Evolutionary conservation across 2,888 invertebrate genomes (phyloP).

Genomic region (Parascotia fuliginaria): DNA sequence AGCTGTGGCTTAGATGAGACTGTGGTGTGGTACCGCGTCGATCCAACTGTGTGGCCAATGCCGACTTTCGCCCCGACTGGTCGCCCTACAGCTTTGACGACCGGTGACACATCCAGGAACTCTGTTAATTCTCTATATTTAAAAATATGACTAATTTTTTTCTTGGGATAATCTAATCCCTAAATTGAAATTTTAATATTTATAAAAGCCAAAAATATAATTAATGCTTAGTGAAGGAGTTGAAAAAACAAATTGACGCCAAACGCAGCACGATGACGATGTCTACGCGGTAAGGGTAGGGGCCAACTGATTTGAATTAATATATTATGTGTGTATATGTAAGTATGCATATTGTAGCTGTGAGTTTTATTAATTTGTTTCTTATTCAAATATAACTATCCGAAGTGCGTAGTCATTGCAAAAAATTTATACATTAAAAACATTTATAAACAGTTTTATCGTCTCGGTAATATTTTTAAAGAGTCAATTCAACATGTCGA

Average conservation of each 20-base stretch:
- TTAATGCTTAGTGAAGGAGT: too few relatives aligned
- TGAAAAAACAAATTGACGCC: not conserved
- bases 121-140: slow-evolving; percentile 69
- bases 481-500: slow-evolving; percentile 25
- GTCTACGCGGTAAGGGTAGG: slow-evolving; percentile 4
- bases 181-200: slow-evolving; percentile 4
- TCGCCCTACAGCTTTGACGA: slow-evolving; percentile 81
- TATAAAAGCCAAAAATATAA: not conserved
- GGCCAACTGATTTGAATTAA: slow-evolving; percentile 17
- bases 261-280: not conserved
- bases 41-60: slow-evolving; percentile 75
- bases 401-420: slow-evolving; percentile 55
- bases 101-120: slow-evolving; percentile 82
- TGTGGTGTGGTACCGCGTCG: slow-evolving; percentile 78
- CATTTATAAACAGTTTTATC: slow-evolving; percentile 32
- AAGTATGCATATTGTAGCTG: slow-evolving; percentile 16
- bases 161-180: slow-evolving; percentile 31
- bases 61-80: slow-evolving; percentile 85
- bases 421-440: slow-evolving; percentile 48
- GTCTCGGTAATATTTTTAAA: slow-evolving; percentile 24
- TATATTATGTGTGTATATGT: slow-evolving; percentile 13
- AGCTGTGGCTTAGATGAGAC: slow-evolving; percentile 85
- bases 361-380: slow-evolving; percentile 22
- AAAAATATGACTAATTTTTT: slow-evolving; percentile 60
- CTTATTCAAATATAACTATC: slow-evolving; percentile 28